Base-by-base conservation (phyloP, 2,888 invertebrate species). In the Amphipyra tragopoginis region DNA sequence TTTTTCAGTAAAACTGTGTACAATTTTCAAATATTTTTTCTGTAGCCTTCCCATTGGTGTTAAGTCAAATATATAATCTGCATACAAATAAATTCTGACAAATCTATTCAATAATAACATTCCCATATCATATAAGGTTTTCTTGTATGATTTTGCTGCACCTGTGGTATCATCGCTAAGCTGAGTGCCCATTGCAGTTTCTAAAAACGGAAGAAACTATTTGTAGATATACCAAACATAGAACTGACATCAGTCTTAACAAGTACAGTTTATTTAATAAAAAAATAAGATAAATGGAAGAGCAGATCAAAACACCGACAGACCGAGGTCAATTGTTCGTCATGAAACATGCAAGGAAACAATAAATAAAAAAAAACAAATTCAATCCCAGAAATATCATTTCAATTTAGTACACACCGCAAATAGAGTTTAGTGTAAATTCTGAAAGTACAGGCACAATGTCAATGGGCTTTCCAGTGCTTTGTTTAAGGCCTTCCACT, bases 141-240 rank as follows among this genome's bases (percentile, higher is more conserved):
- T 81, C 44, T 96, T 95, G 80, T 97, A 97, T 45, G 91, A 91
- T 26, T 89, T 90, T 5, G 95, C 93, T 40, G 68, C 72, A 1
- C 76, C 69, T 6, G 86, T 81, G 9, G 89, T 84, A 60, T 95
- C 91, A 34, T 92, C 89, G 47, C 93, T 90, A 11, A 97, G 88
- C 65, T 95, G 93, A 1, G 95, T 95, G 1, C 97, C 97, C 96
- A 97, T 96, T 11, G 97, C 97, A 13, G 96, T 95, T 91, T 96
- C 95, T 95, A 74, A 36, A 83, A 85, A 44, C n/a, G 5, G 6
- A 7, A 29, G 5, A 4, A 29, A 29, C 2, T 4, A 7, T 5
- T 0, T 7, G 29, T 29, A 29, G 5, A 29, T 29, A 5, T 29
- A 29, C 21, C 2, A 21, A 21, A 21, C 21, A 21, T 21, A 2